These are phyloP conservation scores for Catharus minimus DNA, from an alignment of 2,113 vertebrate genomes.

Conservation along the genomic window DNA sequence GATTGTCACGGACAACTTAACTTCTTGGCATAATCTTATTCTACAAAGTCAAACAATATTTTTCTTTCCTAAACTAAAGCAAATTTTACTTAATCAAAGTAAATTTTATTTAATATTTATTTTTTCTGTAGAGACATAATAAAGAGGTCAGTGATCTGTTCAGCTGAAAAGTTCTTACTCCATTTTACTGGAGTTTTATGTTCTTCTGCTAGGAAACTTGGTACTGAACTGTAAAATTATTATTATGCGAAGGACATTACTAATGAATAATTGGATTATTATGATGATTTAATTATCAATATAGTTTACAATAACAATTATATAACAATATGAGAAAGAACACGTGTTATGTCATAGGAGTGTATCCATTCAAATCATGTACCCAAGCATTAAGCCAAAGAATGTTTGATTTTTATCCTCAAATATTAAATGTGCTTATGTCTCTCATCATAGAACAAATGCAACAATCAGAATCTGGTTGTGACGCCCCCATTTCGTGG, in stretches of 20 bases:
- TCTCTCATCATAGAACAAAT: not conserved
- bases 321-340: not conserved
- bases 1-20: not conserved
- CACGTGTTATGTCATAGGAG: not conserved
- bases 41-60: not conserved
- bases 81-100: not conserved
- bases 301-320: not conserved
- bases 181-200: not conserved
- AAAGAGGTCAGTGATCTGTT: not conserved
- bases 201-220: not conserved
- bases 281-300: not conserved
- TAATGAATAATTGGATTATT: not conserved
- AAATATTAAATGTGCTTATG: not conserved
- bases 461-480: not conserved
- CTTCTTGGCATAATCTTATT: not conserved
- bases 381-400: not conserved
- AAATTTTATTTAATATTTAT: not conserved
- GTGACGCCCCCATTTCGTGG: not conserved
- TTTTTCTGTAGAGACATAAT: not conserved
- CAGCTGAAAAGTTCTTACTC: not conserved
- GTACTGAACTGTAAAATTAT: not conserved
- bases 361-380: not conserved
- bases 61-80: conserved; percentile 1
- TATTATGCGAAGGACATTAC: not conserved
- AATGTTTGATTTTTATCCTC: not conserved